phyloP scores from a whole-genome alignment of 2,888 invertebrate species.

The Leucozona laternaria region DNA sequence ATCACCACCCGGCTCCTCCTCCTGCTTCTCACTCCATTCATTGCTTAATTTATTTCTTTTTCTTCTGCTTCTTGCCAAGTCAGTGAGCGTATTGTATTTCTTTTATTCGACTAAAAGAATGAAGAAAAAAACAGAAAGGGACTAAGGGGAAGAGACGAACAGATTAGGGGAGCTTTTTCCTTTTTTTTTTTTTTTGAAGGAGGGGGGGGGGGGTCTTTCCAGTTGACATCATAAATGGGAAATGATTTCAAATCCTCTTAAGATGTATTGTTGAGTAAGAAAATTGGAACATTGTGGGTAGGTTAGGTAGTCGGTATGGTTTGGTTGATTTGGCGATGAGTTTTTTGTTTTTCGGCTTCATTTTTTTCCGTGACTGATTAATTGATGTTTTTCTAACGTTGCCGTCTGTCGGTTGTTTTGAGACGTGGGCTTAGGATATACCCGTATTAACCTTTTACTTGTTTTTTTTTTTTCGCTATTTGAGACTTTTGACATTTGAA shows the following conservation, averaged over 20 bases:
- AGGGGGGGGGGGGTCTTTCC: neutral
- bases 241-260: slow-evolving; percentile 57
- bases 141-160: slow-evolving; percentile 1
- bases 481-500: too few relatives aligned
- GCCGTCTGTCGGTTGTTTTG: neutral
- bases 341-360: neutral
- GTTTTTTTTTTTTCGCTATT: too few relatives aligned
- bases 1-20: neutral
- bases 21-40: neutral
- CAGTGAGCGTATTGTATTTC: slow-evolving; percentile 67
- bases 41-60: slow-evolving; percentile 29
- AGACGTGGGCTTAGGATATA: neutral
- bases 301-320: neutral
- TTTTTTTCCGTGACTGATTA: slow-evolving; percentile 12
- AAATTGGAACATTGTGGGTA: slow-evolving; percentile 5
- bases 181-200: slow-evolving; percentile 12
- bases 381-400: neutral
- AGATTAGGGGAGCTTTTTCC: slow-evolving; percentile 30
- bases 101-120: slow-evolving; percentile 19
- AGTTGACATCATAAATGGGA: slow-evolving; percentile 67
- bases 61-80: slow-evolving; percentile 63
- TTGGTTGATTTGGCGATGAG: slow-evolving; percentile 8
- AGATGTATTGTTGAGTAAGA: slow-evolving; percentile 19
- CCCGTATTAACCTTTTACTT: too few relatives aligned
- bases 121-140: neutral